Evolutionary conservation across 2,113 vertebrate genomes (phyloP).

Genomic region (Ictalurus furcatus): DNA sequence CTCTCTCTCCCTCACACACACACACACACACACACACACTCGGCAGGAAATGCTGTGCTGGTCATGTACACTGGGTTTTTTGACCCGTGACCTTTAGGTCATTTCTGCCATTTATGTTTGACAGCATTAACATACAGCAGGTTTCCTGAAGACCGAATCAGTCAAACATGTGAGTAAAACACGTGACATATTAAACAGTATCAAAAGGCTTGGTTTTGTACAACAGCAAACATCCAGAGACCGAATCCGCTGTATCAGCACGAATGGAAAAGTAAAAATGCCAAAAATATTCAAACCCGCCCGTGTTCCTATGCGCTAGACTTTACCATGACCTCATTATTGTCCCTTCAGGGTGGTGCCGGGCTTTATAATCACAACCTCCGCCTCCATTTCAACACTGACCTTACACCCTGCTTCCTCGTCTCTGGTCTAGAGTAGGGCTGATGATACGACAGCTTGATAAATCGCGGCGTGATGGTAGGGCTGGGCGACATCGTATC

Average conservation of each 20-base stretch:
- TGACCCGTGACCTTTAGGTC: neutral
- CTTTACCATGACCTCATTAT: neutral
- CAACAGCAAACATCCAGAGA: neutral
- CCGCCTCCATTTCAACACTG: neutral
- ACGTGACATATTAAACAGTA: neutral
- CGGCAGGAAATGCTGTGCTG: no score
- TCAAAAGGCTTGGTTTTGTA: neutral
- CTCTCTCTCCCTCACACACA: no score
- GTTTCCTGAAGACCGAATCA: neutral
- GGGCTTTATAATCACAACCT: neutral
- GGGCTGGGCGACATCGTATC: neutral
- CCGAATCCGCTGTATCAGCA: neutral
- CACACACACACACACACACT: no score
- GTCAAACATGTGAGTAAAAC: neutral
- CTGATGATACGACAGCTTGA: neutral
- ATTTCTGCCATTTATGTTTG: neutral
- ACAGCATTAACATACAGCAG: no score
- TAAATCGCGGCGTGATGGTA: neutral
- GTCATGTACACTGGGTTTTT: neutral
- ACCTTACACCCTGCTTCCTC: neutral
- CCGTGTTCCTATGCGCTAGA: neutral
- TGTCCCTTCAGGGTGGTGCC: constrained; percentile 4
- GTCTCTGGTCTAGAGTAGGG: neutral
- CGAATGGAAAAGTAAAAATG: neutral
- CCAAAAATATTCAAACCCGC: neutral